These are phyloP conservation scores for Rhynchomys soricoides DNA, from an alignment of 2,113 vertebrate genomes.

Conservation along the genomic window DNA sequence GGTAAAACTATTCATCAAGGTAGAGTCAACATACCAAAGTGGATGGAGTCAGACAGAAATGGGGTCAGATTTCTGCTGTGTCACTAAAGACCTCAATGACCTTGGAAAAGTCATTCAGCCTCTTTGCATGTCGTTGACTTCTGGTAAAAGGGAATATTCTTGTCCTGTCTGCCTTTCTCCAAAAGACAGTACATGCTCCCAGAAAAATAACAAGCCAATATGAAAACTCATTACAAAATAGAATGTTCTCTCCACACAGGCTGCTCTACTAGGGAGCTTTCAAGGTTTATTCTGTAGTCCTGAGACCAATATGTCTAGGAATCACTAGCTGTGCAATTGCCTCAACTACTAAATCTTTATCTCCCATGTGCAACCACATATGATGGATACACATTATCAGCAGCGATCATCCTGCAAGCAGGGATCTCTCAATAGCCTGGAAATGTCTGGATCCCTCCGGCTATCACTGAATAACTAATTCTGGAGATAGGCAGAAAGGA, in stretches of 20 bases:
- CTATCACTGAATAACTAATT: conserved; percentile 28
- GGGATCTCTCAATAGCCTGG: conserved; percentile 22
- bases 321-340: neutral
- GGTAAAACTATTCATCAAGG: neutral
- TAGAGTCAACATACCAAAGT: neutral
- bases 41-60: neutral
- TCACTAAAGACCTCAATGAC: conserved; percentile 17
- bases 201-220: conserved; percentile 14
- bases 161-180: neutral
- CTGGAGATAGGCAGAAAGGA: neutral
- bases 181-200: neutral
- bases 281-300: neutral
- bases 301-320: neutral
- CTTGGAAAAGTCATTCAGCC: conserved; percentile 40
- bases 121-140: conserved; percentile 14
- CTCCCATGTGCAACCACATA: neutral
- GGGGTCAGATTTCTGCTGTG: neutral
- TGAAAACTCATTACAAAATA: conserved; percentile 14
- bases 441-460: conserved; percentile 29
- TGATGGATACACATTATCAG: neutral
- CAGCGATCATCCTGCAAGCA: conserved; percentile 17
- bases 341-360: neutral
- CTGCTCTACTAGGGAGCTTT: neutral
- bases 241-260: neutral
- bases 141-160: conserved; percentile 22